phyloP scores from a whole-genome alignment of 1,140 invertebrate genomes.

The Ceratitis capitata region DNA sequence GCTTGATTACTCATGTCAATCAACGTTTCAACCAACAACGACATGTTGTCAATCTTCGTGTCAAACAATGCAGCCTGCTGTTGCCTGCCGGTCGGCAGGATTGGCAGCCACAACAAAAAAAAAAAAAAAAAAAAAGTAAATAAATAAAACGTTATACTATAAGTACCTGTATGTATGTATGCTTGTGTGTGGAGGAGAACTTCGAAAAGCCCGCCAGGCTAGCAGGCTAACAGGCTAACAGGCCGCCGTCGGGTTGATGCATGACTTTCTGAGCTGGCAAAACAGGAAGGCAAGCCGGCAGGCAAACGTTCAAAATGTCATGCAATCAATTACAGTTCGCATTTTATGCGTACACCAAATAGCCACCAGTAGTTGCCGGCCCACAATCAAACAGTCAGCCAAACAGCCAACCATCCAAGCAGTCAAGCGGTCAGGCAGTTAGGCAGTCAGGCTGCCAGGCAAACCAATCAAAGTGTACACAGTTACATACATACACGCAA shows the following conservation, averaged over 20 bases:
- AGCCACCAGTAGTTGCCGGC: not conserved
- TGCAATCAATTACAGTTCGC: slow-evolving; percentile 32
- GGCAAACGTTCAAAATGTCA: slow-evolving; percentile 35
- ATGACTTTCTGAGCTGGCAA: slow-evolving; percentile 17
- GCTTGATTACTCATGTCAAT: slow-evolving; percentile 46
- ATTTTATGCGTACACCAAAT: slow-evolving; percentile 35
- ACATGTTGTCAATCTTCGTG: slow-evolving; percentile 46
- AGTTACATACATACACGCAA: not conserved
- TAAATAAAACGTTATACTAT: too few relatives aligned
- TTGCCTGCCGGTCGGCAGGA: slow-evolving; percentile 4
- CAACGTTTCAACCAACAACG: slow-evolving; percentile 43
- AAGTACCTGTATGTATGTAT: too few relatives aligned
- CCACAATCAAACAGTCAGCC: slow-evolving; percentile 13
- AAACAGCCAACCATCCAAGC: not conserved
- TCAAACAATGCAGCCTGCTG: slow-evolving; percentile 41
- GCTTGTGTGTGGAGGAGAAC: not conserved
- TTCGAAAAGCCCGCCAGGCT: slow-evolving; percentile 3
- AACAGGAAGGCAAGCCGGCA: slow-evolving; percentile 22
- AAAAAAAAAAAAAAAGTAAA: too few relatives aligned
- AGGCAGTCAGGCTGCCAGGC: too few relatives aligned
- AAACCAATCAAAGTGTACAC: not conserved
- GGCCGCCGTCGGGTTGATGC: not conserved
- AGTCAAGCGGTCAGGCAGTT: too few relatives aligned
- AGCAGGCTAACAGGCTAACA: slow-evolving; percentile 17
- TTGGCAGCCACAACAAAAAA: not conserved